phyloP scores from a whole-genome alignment of 2,888 invertebrate genomes.

The Protula sp. region DNA sequence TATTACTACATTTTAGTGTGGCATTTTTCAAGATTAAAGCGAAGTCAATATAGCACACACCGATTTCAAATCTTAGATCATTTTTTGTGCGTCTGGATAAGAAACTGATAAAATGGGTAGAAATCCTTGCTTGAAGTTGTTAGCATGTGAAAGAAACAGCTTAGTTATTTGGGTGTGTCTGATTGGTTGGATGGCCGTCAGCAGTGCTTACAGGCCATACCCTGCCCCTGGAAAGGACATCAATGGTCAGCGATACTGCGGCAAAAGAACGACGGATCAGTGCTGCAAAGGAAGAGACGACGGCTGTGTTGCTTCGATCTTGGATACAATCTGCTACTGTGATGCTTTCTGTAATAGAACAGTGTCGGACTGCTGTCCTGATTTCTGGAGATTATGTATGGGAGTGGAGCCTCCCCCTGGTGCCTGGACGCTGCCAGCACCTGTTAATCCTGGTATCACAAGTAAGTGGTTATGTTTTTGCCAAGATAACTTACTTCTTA shows the following conservation, averaged over 20 bases:
- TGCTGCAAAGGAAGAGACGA: conserved; percentile 71
- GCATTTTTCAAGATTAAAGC: too few species aligned
- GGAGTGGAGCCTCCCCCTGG: conserved; percentile 42
- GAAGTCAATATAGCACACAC: too few species aligned
- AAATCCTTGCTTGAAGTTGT: too few species aligned
- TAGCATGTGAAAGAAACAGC: too few species aligned
- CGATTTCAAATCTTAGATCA: too few species aligned
- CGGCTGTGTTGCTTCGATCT: conserved; percentile 73
- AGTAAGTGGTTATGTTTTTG: too few species aligned
- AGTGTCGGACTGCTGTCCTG: conserved; percentile 84
- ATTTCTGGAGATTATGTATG: conserved; percentile 72
- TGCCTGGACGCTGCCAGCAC: neutral
- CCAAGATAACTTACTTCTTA: too few species aligned
- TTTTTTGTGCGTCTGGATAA: too few species aligned
- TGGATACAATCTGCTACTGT: conserved; percentile 83
- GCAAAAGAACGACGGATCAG: conserved; percentile 9
- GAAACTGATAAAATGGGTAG: too few species aligned
- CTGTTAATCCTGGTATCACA: neutral
- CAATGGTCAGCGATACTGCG: conserved; percentile 1
- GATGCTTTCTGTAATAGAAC: conserved; percentile 83
- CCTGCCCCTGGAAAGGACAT: neutral
- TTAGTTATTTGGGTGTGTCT: too few species aligned
- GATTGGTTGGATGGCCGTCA: too few species aligned
- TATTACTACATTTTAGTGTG: too few species aligned
- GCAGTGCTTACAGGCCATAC: neutral